Percentiles rank a stretch among this genome's conserved stretches.
Evolutionary conservation across 2,113 vertebrate species (phyloP).

Genomic region (Otolemur garnettii): DNA sequence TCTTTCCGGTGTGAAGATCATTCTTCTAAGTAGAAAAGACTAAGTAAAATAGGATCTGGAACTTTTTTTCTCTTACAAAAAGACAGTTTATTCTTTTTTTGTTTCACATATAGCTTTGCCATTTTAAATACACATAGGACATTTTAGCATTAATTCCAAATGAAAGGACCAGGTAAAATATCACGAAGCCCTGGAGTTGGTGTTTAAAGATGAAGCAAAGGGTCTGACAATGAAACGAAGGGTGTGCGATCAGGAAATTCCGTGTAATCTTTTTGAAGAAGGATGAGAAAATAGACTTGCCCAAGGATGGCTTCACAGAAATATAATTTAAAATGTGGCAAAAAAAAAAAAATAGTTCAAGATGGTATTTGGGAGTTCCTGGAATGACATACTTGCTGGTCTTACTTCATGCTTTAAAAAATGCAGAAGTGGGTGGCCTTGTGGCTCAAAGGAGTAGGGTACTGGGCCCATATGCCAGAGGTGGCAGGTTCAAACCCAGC

Average conservation of each 20-base stretch:
- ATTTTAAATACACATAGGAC: neutral
- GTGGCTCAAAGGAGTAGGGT: too few species aligned
- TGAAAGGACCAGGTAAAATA: neutral
- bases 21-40: conserved; percentile 14
- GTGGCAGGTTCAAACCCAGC: too few species aligned
- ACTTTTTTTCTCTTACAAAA: neutral
- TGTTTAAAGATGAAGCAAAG: neutral
- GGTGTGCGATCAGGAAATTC: neutral
- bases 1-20: neutral
- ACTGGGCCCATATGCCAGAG: too few species aligned
- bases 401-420: neutral
- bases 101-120: neutral
- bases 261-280: neutral
- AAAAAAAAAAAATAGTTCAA: neutral
- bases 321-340: neutral
- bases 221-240: neutral
- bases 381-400: neutral
- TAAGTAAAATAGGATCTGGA: neutral
- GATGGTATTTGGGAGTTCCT: neutral
- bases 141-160: conserved; percentile 6
- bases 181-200: neutral
- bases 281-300: neutral
- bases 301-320: neutral
- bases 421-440: neutral
- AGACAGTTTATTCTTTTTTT: neutral